These are phyloP conservation scores for Trichopria drosophilae DNA, from an alignment of 2,888 invertebrate species.

Conservation along the genomic window DNA sequence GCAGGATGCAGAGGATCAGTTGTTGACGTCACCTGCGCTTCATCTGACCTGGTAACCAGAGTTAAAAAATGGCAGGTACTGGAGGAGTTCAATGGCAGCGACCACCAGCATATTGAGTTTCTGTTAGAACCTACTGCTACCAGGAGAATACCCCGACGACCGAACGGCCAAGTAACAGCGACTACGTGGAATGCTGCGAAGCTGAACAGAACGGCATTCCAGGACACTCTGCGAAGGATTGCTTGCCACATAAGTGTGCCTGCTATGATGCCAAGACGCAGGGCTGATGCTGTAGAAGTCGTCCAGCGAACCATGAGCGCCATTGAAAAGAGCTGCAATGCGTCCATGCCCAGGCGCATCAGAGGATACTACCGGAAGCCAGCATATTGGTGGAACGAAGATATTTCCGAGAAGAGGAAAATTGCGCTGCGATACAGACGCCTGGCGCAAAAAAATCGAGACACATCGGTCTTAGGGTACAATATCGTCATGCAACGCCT, in stretches of 20 bases:
- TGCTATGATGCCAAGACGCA: too few species aligned
- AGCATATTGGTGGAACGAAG: neutral
- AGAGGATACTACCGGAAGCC: neutral
- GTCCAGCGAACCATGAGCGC: neutral
- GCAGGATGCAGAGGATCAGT: constrained; percentile 17
- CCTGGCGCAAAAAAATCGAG: neutral
- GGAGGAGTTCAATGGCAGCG: too few species aligned
- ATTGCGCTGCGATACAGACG: neutral
- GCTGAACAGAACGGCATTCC: too few species aligned
- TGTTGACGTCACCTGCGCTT: constrained; percentile 17
- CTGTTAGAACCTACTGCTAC: constrained; percentile 18
- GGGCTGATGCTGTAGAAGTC: neutral
- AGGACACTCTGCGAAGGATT: too few species aligned
- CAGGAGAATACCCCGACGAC: constrained; percentile 25
- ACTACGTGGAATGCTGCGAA: neutral
- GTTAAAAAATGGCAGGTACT: too few species aligned
- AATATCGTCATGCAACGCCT: too few species aligned
- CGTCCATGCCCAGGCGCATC: neutral
- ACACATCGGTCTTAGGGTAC: constrained; percentile 8
- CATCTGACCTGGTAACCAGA: constrained; percentile 13
- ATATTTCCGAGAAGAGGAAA: neutral
- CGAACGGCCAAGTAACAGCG: constrained; percentile 9
- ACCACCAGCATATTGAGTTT: too few species aligned
- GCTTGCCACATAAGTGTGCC: too few species aligned
- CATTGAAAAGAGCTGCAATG: neutral